phyloP scores from a whole-genome alignment of 1,140 invertebrate species.

The Atta cephalotes region DNA sequence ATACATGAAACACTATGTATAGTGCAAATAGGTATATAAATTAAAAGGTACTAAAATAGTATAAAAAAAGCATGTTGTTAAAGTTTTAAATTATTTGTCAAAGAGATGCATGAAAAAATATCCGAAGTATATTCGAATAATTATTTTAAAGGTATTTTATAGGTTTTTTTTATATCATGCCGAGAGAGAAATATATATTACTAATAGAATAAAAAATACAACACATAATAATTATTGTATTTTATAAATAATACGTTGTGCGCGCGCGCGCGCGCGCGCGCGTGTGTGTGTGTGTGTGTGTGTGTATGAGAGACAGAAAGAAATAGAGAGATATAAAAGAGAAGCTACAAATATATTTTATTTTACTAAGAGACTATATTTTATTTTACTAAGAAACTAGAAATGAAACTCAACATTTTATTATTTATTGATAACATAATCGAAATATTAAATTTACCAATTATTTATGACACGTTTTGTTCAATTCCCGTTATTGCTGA shows the following conservation, averaged over 20 bases:
- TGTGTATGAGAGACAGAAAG: background rate
- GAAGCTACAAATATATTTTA: background rate
- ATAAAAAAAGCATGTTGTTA: background rate
- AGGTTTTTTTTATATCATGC: background rate
- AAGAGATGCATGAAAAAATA: background rate
- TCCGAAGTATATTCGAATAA: background rate
- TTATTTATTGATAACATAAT: conserved; percentile 5
- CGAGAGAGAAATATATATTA: background rate
- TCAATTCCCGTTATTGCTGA: background rate
- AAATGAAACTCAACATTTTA: background rate
- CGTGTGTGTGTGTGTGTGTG: too few species aligned
- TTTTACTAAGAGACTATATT: background rate
- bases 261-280: too few species aligned
- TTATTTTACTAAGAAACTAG: background rate
- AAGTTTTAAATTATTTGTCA: conserved; percentile 16
- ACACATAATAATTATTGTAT: background rate
- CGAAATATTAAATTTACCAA: conserved; percentile 24
- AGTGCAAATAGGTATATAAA: background rate
- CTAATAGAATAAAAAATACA: background rate
- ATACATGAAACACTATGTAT: background rate
- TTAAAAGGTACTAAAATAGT: background rate
- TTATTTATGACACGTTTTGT: background rate
- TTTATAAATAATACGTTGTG: background rate
- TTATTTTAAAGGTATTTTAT: background rate
- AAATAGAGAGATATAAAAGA: background rate